Evolutionary conservation across 2,888 invertebrate species (phyloP).

Genomic region (Chloromyia formosa): DNA sequence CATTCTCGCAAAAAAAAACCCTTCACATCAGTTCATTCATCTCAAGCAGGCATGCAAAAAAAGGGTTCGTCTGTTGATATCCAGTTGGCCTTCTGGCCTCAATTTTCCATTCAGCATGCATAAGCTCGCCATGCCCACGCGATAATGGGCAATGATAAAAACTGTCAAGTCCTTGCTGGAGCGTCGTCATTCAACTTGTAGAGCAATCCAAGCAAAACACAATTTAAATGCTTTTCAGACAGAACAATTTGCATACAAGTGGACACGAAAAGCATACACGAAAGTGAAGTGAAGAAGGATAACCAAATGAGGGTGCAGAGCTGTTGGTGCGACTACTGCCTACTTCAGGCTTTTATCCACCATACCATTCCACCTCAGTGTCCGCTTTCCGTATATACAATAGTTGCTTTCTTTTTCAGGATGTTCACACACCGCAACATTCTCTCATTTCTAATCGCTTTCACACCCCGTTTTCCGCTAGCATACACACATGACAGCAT

Average conservation of each 20-base stretch:
- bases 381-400: too few species aligned
- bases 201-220: constrained; percentile 16
- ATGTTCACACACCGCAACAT: constrained; percentile 16
- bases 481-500: constrained; percentile 4
- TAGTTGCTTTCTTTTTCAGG: not conserved
- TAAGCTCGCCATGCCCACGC: not conserved
- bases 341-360: too few species aligned
- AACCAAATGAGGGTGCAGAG: too few species aligned
- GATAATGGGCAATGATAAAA: constrained; percentile 22
- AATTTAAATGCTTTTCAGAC: constrained; percentile 19
- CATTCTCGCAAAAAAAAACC: too few species aligned
- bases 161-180: not conserved
- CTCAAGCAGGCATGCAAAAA: too few species aligned
- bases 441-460: constrained; percentile 26
- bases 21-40: too few species aligned
- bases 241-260: constrained; percentile 17
- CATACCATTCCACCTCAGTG: too few species aligned
- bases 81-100: too few species aligned
- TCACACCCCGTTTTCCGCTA: constrained; percentile 16
- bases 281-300: too few species aligned
- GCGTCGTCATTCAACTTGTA: not conserved
- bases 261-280: not conserved
- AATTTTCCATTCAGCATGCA: too few species aligned
- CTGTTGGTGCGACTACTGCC: too few species aligned
- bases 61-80: too few species aligned